phyloP scores from a whole-genome alignment of 2,797 vertebrate genomes.

The Anas bernieri region DNA sequence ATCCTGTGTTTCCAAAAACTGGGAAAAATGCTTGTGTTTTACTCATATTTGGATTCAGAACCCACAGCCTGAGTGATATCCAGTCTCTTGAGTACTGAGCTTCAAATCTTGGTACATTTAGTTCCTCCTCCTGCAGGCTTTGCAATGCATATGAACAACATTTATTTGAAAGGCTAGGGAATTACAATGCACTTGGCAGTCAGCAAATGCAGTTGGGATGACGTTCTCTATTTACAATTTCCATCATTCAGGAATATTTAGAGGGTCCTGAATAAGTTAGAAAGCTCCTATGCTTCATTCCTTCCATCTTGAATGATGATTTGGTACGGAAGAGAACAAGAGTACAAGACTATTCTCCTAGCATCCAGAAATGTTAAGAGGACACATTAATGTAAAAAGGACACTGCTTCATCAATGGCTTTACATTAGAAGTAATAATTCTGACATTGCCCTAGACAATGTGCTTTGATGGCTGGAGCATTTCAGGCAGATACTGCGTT shows the following conservation, averaged over 20 bases:
- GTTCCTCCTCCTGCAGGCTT: neutral
- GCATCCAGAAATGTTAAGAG: neutral
- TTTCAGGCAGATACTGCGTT: neutral
- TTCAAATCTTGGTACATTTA: neutral
- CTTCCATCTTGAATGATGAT: neutral
- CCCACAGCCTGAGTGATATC: neutral
- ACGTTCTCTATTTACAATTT: neutral
- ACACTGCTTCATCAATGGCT: neutral
- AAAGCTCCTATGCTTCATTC: neutral
- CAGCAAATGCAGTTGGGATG: neutral
- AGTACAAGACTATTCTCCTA: neutral
- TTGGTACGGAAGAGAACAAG: neutral
- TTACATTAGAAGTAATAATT: neutral
- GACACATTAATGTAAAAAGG: neutral
- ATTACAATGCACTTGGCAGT: neutral
- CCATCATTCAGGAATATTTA: conserved; percentile 6
- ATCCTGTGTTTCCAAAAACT: neutral
- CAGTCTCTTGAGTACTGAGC: neutral
- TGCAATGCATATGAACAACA: neutral
- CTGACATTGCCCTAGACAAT: neutral
- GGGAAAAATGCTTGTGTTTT: neutral
- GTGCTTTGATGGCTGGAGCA: neutral
- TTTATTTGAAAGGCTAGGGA: conserved; percentile 42
- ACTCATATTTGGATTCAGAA: conserved; percentile 2
- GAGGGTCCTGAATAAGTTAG: neutral